Percentiles rank a stretch among this genome's conserved stretches.
phyloP scores from a whole-genome alignment of 2,113 vertebrate genomes.

The Sapayoa aenigma region DNA sequence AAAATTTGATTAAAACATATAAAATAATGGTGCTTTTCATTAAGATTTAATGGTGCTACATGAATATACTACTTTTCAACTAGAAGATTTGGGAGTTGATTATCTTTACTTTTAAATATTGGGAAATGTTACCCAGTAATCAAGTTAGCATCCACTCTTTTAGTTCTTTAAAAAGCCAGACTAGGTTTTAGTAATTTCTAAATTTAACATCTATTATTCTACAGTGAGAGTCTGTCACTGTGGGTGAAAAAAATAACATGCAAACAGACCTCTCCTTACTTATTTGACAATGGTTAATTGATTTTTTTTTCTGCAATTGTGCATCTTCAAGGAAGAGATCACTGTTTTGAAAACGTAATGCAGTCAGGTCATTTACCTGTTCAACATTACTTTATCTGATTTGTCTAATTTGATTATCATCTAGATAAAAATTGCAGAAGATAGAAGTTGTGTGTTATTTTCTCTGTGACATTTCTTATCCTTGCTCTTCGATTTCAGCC shows the following conservation, averaged over 20 bases:
- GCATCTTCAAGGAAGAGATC: neutral
- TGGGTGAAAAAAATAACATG: neutral
- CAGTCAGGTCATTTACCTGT: neutral
- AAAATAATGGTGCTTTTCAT: neutral
- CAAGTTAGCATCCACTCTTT: neutral
- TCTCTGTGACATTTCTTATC: neutral
- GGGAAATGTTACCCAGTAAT: neutral
- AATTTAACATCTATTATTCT: neutral
- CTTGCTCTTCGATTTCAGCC: neutral
- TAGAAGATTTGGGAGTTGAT: neutral
- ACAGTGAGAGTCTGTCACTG: neutral
- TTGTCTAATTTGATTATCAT: neutral
- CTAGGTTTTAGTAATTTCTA: neutral
- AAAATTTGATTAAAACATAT: neutral
- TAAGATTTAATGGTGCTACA: neutral
- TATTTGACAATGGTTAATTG: neutral
- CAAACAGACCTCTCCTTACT: neutral
- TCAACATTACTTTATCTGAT: neutral
- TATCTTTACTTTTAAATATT: neutral
- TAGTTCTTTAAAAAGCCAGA: neutral
- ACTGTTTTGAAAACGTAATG: neutral
- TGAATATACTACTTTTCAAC: neutral
- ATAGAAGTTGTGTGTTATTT: neutral
- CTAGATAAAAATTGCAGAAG: neutral
- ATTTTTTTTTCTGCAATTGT: neutral